Conservation (phyloP, 2,888 invertebrate species). For the Agapostemon virescens region DNA sequence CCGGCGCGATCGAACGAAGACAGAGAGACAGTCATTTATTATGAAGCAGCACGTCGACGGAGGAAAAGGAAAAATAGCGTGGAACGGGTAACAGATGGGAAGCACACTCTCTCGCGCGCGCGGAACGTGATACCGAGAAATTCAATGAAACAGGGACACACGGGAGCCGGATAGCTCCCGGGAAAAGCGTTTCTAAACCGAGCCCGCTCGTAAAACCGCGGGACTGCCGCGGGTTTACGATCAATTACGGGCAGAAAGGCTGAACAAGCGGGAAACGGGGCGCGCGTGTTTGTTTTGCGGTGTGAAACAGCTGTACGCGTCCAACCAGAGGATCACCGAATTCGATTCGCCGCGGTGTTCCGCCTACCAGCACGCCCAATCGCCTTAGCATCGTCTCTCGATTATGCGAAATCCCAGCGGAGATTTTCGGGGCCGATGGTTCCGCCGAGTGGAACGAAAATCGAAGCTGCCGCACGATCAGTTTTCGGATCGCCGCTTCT, state of each 20-base stretch:
- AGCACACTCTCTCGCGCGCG: background rate
- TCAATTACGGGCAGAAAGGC: slow-evolving; percentile 53
- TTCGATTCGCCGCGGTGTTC: slow-evolving; percentile 46
- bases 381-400: background rate
- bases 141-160: slow-evolving; percentile 43
- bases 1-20: background rate
- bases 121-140: slow-evolving; percentile 47
- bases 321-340: slow-evolving; percentile 38
- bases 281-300: slow-evolving; percentile 51
- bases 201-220: slow-evolving; percentile 58
- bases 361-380: slow-evolving; percentile 19
- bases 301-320: slow-evolving; percentile 48
- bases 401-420: background rate
- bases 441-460: background rate
- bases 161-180: slow-evolving; percentile 27
- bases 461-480: too few relatives aligned
- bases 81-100: background rate
- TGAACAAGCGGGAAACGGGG: slow-evolving; percentile 28
- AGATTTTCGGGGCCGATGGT: background rate
- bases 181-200: slow-evolving; percentile 57
- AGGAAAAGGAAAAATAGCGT: background rate
- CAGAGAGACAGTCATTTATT: background rate
- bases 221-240: slow-evolving; percentile 56
- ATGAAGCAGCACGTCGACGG: background rate
- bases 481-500: too few relatives aligned